Base-by-base conservation (phyloP, 2,888 invertebrate species). In the Aricia artaxerxes region DNA sequence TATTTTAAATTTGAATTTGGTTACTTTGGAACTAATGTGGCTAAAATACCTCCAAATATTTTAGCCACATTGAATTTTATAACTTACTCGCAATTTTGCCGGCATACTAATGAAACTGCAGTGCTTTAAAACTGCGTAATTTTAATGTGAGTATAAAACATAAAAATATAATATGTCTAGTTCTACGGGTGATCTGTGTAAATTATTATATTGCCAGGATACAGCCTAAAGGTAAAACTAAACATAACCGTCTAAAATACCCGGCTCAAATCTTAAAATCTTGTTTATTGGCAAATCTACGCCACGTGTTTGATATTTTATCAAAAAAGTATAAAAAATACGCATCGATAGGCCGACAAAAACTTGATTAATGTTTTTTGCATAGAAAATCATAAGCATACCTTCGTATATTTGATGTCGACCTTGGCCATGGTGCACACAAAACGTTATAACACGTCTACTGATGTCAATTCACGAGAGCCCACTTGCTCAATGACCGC, bases 341-440 rank as follows among this genome's bases (percentile, higher is more conserved):
- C 11, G 11, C 24, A 31, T 4, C 24, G 24, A 31, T 3, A 64
- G 1, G 31, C 57, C 57, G 16, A 1, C 16, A 57, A 57, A 16
- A 57, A 57, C 16, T 0, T 57, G 24, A 24, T 24, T 24, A 24
- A 24, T 49, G 11, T 11, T 11, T 11, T 57, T 57, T 44, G 2
- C 40, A 0, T 5, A 73, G 5, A 57, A 78, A 75, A 31, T 16
- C 57, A 80, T 44, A 11, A 49, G 64, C 87, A 82, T 86, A 95
- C 95, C 92, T 95, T 92, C 0, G 92, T 95, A 84, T 94, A 95
- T 86, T 94, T 93, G 85, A 95, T 91, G 82, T 92, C 89, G 81
- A 95, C 93, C 86, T 93, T 92, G 80, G 88, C 91, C 95, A 95
- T 95, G 81, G 73, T 69, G 64, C 73, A 69, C 61, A 16, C 53